These are phyloP conservation scores for Papilio gigon DNA, from an alignment of 2,888 invertebrate species.

Conservation along the genomic window DNA sequence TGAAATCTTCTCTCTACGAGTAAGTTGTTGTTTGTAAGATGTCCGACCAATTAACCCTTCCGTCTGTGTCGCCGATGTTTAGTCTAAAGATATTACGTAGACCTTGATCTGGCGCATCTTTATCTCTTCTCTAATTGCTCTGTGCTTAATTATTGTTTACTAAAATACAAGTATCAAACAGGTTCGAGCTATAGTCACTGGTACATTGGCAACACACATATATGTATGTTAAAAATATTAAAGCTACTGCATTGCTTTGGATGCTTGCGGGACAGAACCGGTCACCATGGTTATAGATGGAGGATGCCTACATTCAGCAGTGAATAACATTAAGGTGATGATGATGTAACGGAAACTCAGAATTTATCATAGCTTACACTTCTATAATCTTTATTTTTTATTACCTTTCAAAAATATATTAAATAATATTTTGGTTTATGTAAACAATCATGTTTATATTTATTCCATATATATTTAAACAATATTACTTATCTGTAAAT, in stretches of 20 bases:
- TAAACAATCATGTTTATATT: slow-evolving; percentile 4
- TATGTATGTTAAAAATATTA: no score
- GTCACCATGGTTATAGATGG: no score
- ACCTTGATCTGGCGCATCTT: slow-evolving; percentile 3
- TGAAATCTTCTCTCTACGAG: no score
- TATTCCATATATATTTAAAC: neutral
- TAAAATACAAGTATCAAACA: neutral
- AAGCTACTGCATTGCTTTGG: no score
- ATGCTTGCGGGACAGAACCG: no score
- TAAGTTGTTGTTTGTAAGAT: no score
- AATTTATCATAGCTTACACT: no score
- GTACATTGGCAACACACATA: no score
- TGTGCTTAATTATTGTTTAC: neutral
- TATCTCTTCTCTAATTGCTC: neutral
- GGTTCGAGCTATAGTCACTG: neutral
- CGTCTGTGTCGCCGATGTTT: neutral
- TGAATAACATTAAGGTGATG: no score
- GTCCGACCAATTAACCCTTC: neutral
- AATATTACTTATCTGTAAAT: no score
- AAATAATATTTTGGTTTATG: neutral
- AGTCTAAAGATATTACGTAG: neutral
- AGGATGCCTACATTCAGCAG: no score
- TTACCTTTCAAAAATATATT: neutral
- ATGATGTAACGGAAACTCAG: no score
- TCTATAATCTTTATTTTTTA: neutral